Base-by-base conservation (phyloP, 1,140 invertebrate genomes). In the Samia ricini region DNA sequence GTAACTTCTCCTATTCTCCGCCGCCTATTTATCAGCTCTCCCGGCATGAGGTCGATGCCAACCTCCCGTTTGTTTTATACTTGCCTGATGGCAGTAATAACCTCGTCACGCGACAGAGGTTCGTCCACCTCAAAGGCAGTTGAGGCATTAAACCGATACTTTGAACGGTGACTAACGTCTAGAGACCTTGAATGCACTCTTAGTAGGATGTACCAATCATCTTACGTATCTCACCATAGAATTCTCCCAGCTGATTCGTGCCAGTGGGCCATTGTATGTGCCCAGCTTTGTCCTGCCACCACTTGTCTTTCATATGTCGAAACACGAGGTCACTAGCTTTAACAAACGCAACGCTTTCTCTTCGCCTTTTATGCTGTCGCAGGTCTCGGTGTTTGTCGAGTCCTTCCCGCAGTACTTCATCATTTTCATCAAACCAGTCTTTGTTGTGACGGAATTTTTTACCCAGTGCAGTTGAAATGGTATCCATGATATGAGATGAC, bases 361-460 rank as follows among this genome's bases (percentile, higher is more conserved):
- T 15, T 15, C 6, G 6, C 15, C 36, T 4, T 2, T n/a, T 4
- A n/a, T 42, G 1, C 4, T 4, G 4, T n/a, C 1, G 10, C 36
- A 42, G 36, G 36, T 4, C 10, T 15, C 36, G 36, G 36, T 42
- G 36, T 42, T 42, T 42, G 4, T 42, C 36, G 1, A 42, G 10
- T 15, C 2, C 4, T 15, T 42, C 36, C 36, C 10, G 1, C 1
- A 42, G 33, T 36, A 36, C n/a, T 21, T 8, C 4, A 51, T 74
- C 56, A 56, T 74, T 71, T n/a, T 69, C 67, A 56, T 71, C 66
- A 59, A 71, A 73, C 71, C 71, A 71, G 36, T 71, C 66, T 21
- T 71, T 63, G 20, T 64, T 61, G 10, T 2, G 10, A 15, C 36
- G 36, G 4, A 42, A 1, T 42, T 1, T 42, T n/a, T 15, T 10